Base-by-base conservation (phyloP, 2,797 vertebrate species). In the Karalla daura region DNA sequence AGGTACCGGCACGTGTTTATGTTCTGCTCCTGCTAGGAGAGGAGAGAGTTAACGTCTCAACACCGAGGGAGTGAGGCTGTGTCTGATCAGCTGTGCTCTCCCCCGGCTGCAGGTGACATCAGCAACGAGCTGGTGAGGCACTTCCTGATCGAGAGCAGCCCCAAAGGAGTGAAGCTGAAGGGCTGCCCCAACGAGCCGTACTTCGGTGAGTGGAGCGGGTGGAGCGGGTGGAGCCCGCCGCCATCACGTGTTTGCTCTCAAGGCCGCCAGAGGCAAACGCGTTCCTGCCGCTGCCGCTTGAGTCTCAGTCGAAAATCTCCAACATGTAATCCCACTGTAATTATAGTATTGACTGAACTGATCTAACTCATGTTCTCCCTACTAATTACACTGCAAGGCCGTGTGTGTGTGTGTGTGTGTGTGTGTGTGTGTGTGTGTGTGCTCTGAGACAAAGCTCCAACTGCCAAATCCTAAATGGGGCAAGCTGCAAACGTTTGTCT, bases 91-190 rank as follows among this genome's bases (percentile, higher is more conserved):
- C 51, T 47, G 51, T 39, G n/a, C 32, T 1, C 5, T 20, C 28
- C 30, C 9, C 30, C 9, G 4, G 41, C 37, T 73, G 27, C 80
- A 95, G 96, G 95, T 86, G 98, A 99, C 61, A 81, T 94, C 81
- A 94, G 93, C 71, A 98, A 96, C 0, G 98, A 99, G 88, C 91
- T 99, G 79, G 98, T 99, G 85, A 95, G 98, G 59, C 98, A 99
- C 90, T 99, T 99, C 89, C 94, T 99, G 84, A 99, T 99, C 0
- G 98, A 99, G 92, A 99, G 98, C 2, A 97, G 96, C 77, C 94
- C 98, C 0, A 95, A 97, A 81, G 98, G 98, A 25, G 98, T 99
- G 79, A 98, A 98, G 86, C 95, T 99, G 92, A 99, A 99, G 92
- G 98, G 98, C 1, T 99, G 98, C 64, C 96, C 96, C 39, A 99